Conservation (phyloP, 2,113 vertebrate genomes). For the Spermophilus dauricus region DNA sequence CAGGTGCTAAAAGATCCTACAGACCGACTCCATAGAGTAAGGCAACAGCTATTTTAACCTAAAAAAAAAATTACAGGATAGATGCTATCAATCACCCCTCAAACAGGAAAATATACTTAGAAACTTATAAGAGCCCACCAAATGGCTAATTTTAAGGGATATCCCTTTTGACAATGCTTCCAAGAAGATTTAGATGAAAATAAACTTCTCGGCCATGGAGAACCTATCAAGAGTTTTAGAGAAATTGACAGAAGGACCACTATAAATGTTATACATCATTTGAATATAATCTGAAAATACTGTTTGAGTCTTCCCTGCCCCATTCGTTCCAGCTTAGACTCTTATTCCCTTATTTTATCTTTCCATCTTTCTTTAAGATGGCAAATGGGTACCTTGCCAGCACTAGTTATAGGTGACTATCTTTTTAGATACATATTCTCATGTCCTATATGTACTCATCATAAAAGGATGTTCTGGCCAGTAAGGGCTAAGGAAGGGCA, state of each 20-base stretch:
- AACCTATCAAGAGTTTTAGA: not conserved
- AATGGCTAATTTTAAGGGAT: not conserved
- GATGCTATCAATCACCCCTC: not conserved
- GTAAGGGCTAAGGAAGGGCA: not conserved
- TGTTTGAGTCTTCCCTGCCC: not conserved
- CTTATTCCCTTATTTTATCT: not conserved
- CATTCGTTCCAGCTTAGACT: not conserved
- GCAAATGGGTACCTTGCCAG: not conserved
- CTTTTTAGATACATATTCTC: not conserved
- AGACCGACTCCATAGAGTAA: not conserved
- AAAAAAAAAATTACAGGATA: no score
- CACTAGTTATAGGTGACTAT: not conserved
- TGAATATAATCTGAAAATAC: constrained; percentile 13
- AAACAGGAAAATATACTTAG: not conserved
- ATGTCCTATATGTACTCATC: not conserved
- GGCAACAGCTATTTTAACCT: not conserved
- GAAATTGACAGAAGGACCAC: not conserved
- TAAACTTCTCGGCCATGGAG: not conserved
- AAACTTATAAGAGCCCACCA: not conserved
- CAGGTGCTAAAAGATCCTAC: fast-evolving
- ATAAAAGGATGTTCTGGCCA: not conserved
- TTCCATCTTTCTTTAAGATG: not conserved
- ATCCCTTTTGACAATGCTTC: not conserved
- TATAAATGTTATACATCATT: not conserved
- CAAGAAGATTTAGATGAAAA: constrained; percentile 6